phyloP scores from a whole-genome alignment of 2,888 invertebrate species.

The Tiliacea citrago region DNA sequence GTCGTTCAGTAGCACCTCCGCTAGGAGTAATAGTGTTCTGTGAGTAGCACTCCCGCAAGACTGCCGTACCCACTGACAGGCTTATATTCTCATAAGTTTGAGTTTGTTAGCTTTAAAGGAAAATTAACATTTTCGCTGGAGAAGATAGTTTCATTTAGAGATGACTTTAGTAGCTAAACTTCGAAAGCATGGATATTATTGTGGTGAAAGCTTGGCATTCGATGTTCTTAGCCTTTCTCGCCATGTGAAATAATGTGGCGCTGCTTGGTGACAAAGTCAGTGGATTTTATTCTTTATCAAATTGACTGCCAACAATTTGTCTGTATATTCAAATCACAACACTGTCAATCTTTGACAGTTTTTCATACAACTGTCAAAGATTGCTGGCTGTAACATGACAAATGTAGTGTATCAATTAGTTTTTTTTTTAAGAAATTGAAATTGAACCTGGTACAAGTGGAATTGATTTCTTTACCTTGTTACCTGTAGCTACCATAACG shows the following conservation, averaged over 20 bases:
- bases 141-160: conserved; percentile 9
- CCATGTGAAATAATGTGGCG: background rate
- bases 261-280: background rate
- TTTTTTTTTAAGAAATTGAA: no score
- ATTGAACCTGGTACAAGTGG: background rate
- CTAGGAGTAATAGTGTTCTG: no score
- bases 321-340: background rate
- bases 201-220: background rate
- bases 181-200: conserved; percentile 2
- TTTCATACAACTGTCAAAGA: no score
- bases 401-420: background rate
- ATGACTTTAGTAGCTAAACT: background rate
- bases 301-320: background rate
- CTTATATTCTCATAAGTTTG: conserved; percentile 3
- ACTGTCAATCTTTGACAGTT: background rate
- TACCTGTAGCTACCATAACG: background rate
- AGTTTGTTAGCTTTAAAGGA: conserved; percentile 3
- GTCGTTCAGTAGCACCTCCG: background rate
- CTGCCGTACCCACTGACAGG: conserved; percentile 8
- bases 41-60: no score
- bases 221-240: background rate
- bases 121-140: background rate
- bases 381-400: background rate
- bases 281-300: background rate
- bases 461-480: background rate